phyloP scores from a whole-genome alignment of 2,113 vertebrate genomes.

The Bos indicus region DNA sequence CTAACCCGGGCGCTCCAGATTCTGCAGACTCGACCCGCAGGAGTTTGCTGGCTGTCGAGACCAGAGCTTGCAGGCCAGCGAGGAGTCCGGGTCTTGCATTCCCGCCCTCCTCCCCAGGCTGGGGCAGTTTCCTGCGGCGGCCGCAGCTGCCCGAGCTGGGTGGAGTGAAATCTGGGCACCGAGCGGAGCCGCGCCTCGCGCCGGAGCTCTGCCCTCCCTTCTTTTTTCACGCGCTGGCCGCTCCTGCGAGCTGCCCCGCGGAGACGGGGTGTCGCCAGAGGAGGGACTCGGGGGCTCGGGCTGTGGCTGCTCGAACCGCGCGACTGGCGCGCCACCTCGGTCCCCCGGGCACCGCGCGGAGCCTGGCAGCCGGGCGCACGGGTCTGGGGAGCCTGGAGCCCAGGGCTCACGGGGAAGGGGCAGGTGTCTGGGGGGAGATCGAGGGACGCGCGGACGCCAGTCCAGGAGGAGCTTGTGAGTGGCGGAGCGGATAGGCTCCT shows the following conservation, averaged over 20 bases:
- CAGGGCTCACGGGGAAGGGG: not conserved
- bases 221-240: slow-evolving; percentile 11
- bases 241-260: slow-evolving; percentile 43
- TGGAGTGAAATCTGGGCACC: slow-evolving; percentile 30
- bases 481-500: not conserved
- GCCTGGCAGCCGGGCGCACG: not conserved
- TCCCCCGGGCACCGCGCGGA: not conserved
- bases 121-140: slow-evolving; percentile 8
- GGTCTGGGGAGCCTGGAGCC: not conserved
- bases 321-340: not conserved
- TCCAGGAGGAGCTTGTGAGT: not conserved
- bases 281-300: not conserved
- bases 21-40: slow-evolving; percentile 35
- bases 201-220: not conserved
- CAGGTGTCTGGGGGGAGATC: slow-evolving; percentile 24
- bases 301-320: not conserved
- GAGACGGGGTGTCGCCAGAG: not conserved
- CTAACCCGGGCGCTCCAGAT: slow-evolving; percentile 22
- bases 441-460: not conserved
- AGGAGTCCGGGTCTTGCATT: not conserved
- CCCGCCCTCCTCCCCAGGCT: not conserved
- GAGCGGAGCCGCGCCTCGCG: not conserved
- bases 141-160: not conserved
- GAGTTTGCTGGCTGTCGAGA: slow-evolving; percentile 50
- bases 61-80: not conserved